These are phyloP conservation scores for Cliona cf. orientalis DNA, from an alignment of 37 sponge, comb jelly and placozoan species.

Conservation along the genomic window DNA sequence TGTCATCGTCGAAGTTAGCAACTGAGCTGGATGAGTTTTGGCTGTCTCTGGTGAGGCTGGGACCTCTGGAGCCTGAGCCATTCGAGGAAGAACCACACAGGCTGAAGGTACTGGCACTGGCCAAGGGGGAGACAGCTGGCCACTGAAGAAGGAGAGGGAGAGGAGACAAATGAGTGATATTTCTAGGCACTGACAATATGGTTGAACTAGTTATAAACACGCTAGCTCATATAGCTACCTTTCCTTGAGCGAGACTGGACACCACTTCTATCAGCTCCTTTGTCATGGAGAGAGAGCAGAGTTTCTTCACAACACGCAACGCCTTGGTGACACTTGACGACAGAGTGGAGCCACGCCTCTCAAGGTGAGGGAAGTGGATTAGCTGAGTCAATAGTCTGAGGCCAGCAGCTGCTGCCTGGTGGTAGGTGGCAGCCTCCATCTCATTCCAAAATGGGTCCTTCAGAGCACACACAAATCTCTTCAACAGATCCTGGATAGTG, in stretches of 20 bases:
- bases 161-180: not conserved
- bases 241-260: conserved; percentile 15
- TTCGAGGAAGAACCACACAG: conserved; percentile 10
- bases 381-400: conserved; percentile 8
- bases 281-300: conserved; percentile 2
- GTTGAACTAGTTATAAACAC: not conserved
- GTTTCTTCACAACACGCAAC: conserved; percentile 1
- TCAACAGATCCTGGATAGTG: conserved; percentile 13
- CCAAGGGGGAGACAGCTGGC: not conserved
- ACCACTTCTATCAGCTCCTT: conserved; percentile 1
- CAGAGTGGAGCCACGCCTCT: not conserved
- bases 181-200: not conserved
- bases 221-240: conserved; percentile 9
- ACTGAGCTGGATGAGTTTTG: conserved; percentile 9
- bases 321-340: conserved; percentile 2
- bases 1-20: conserved; percentile 37
- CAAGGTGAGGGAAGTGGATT: conserved; percentile 17
- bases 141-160: not conserved
- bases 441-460: conserved; percentile 19
- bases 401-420: not conserved
- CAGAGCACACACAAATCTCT: not conserved
- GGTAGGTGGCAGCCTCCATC: conserved; percentile 20
- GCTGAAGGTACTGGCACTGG: conserved; percentile 11
- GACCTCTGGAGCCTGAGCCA: not conserved
- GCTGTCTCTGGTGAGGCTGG: not conserved